Percentiles rank a stretch among this genome's conserved stretches.
These are phyloP conservation scores for Lasioglossum baleicum DNA, from an alignment of 1,140 invertebrate genomes.

Conservation along the genomic window DNA sequence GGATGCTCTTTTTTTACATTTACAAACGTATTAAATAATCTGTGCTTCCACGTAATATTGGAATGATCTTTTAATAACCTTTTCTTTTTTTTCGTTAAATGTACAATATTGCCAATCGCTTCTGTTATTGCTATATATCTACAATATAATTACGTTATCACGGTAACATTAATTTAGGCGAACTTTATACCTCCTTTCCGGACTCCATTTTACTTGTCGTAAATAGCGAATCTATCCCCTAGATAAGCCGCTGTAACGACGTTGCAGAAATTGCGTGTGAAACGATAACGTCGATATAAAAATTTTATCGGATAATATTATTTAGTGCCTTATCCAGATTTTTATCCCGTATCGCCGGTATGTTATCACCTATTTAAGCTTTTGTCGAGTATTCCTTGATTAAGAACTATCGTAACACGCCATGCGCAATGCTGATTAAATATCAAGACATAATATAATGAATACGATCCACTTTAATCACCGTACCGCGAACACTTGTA, in stretches of 20 bases:
- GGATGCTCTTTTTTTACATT: no score
- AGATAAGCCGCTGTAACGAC: slow-evolving; percentile 14
- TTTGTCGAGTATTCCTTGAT: neutral
- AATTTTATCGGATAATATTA: slow-evolving; percentile 40
- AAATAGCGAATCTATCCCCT: slow-evolving; percentile 8
- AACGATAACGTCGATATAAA: slow-evolving; percentile 33
- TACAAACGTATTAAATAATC: no score
- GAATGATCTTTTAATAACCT: no score
- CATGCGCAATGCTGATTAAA: neutral
- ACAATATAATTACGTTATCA: neutral
- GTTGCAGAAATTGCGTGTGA: slow-evolving; percentile 31
- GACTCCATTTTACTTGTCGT: slow-evolving; percentile 27
- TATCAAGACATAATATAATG: neutral
- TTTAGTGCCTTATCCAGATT: slow-evolving; percentile 28
- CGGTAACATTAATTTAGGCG: slow-evolving; percentile 22
- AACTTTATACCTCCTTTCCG: neutral
- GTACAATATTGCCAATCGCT: neutral
- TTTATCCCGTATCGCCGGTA: neutral
- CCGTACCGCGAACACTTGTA: no score
- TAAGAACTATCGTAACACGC: neutral
- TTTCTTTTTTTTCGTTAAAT: neutral
- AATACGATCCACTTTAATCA: neutral
- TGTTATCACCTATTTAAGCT: neutral
- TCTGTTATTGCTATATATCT: neutral
- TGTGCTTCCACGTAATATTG: no score